Evolutionary conservation across 2,888 invertebrate genomes (phyloP).

Genomic region (Hoplodrina ambigua): DNA sequence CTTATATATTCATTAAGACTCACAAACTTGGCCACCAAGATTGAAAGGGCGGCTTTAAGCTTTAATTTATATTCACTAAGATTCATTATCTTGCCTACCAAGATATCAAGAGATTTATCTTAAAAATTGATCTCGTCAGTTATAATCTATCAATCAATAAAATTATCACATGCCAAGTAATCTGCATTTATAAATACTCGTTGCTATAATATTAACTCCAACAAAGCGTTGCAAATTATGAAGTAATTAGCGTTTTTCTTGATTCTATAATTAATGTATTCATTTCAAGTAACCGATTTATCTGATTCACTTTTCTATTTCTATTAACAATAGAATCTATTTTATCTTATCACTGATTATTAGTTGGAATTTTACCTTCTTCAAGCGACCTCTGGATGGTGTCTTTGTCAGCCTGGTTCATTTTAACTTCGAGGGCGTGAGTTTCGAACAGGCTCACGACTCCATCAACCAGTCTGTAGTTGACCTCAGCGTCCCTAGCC

Average conservation of each 20-base stretch:
- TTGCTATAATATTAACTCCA: conserved; percentile 9
- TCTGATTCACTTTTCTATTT: conserved; percentile 29
- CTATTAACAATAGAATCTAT: background rate
- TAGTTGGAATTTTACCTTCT: conserved; percentile 91
- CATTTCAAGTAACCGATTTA: conserved; percentile 22
- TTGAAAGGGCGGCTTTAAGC: too few species aligned
- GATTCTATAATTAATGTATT: conserved; percentile 30
- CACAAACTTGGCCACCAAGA: too few species aligned
- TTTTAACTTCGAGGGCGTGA: conserved; percentile 95
- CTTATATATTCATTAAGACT: too few species aligned
- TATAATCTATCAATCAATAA: conserved; percentile 9
- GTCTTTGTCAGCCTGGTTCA: conserved; percentile 93
- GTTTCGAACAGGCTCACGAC: conserved; percentile 94
- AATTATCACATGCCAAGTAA: conserved; percentile 10
- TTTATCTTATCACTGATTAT: conserved; percentile 3
- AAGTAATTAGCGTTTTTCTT: conserved; percentile 32
- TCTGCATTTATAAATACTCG: background rate
- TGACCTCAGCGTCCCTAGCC: conserved; percentile 93
- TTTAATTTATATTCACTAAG: background rate
- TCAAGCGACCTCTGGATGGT: conserved; percentile 95
- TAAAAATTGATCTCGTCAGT: background rate
- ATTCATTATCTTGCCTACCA: background rate
- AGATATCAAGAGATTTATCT: background rate
- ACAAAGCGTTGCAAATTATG: conserved; percentile 27
- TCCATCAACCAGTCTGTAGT: conserved; percentile 93